Evolutionary conservation across 2,888 invertebrate species (phyloP).

Genomic region (Prosapia bicincta): DNA sequence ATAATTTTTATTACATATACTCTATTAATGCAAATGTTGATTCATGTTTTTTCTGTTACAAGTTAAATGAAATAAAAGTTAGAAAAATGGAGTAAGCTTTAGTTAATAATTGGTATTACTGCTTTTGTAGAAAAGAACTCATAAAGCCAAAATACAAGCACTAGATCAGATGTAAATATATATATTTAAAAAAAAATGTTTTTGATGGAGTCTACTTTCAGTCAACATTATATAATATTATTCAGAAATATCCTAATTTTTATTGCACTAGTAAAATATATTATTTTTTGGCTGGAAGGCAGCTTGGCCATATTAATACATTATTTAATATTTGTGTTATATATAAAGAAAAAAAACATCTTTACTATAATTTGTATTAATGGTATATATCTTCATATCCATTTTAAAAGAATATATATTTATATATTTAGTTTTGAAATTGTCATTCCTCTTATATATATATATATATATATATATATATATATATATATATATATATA

Average conservation of each 20-base stretch:
- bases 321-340: background rate
- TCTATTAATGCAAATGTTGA: background rate
- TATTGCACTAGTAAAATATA: background rate
- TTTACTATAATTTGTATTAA: background rate
- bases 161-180: background rate
- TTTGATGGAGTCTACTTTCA: background rate
- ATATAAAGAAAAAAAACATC: background rate
- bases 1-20: background rate
- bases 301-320: background rate
- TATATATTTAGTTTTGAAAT: background rate
- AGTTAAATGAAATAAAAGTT: background rate
- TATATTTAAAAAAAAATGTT: background rate
- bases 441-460: slow-evolving; percentile 2
- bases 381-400: background rate
- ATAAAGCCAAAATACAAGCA: background rate
- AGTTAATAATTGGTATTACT: too few species aligned
- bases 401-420: background rate
- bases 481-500: background rate
- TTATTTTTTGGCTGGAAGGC: background rate
- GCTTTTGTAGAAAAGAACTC: background rate
- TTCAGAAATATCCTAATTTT: background rate
- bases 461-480: too few species aligned
- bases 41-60: background rate
- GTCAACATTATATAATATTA: background rate
- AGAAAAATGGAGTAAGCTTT: background rate